Conservation (phyloP, 2,797 vertebrate genomes). For the Tadarida brasiliensis region DNA sequence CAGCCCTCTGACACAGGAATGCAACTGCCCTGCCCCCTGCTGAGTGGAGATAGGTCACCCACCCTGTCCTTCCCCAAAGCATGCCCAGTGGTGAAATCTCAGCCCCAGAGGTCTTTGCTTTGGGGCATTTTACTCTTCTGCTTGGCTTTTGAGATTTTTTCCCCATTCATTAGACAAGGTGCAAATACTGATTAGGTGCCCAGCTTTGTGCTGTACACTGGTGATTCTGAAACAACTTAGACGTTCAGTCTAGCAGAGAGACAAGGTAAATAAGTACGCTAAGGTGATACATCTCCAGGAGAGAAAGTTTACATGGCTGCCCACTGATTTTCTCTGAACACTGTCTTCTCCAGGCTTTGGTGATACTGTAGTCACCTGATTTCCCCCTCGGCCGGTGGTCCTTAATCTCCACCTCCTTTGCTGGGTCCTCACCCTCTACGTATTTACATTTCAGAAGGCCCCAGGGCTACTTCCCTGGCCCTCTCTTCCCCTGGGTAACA, state of each 20-base stretch:
- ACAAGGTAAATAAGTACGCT: not conserved
- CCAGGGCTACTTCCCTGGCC: not conserved
- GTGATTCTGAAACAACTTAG: not conserved
- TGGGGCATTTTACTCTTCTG: not conserved
- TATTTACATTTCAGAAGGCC: not conserved
- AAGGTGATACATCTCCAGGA: not conserved
- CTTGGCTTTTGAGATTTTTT: not conserved
- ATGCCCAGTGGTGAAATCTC: not conserved
- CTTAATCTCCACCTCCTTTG: not conserved
- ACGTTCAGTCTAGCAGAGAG: not conserved
- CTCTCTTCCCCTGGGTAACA: not conserved
- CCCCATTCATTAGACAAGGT: not conserved
- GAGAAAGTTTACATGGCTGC: not conserved
- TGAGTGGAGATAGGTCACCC: not conserved
- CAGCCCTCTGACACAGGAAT: slow-evolving; percentile 46
- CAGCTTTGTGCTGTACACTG: not conserved
- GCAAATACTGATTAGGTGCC: not conserved
- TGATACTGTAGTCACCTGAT: not conserved
- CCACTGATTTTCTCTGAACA: not conserved
- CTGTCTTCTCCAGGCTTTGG: not conserved
- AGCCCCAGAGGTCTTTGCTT: not conserved
- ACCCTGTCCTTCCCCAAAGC: not conserved
- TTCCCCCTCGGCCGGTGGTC: not conserved
- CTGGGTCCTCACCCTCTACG: not conserved
- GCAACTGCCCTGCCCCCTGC: not conserved